phyloP scores from a whole-genome alignment of 2,888 invertebrate species.

The Troides helena region DNA sequence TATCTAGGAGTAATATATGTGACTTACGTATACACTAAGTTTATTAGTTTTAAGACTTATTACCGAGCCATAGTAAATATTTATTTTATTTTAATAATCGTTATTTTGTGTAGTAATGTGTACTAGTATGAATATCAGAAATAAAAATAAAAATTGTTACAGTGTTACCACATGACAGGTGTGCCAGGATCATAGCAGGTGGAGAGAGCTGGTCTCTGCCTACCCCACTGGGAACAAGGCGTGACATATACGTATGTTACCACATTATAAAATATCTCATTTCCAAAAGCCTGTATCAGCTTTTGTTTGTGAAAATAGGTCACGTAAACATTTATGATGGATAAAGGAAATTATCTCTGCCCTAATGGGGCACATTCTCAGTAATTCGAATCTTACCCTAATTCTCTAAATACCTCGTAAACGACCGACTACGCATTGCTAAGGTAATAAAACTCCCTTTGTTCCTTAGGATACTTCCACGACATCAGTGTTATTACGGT shows the following conservation, averaged over 20 bases:
- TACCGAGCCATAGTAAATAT: no score
- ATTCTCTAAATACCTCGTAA: slow-evolving; percentile 46
- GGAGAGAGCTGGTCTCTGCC: no score
- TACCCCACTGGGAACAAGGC: no score
- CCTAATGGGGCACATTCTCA: slow-evolving; percentile 16
- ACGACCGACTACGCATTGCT: slow-evolving; percentile 49
- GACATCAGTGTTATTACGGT: slow-evolving; percentile 37
- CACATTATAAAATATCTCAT: background rate
- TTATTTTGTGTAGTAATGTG: no score
- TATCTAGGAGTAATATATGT: no score
- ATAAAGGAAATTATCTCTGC: background rate
- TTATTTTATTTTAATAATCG: no score
- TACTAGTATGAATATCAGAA: no score
- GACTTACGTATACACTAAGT: no score
- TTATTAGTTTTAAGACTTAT: no score
- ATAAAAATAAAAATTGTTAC: background rate
- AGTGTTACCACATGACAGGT: no score
- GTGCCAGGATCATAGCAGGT: no score
- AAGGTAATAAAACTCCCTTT: slow-evolving; percentile 51
- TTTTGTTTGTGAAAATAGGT: background rate
- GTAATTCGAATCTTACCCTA: slow-evolving; percentile 24
- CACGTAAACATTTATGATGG: background rate
- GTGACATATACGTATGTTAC: no score
- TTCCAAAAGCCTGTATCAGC: background rate
- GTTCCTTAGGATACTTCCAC: slow-evolving; percentile 39